These are phyloP conservation scores for Myotis vivesi DNA, from an alignment of 2,797 vertebrate species.

Conservation along the genomic window DNA sequence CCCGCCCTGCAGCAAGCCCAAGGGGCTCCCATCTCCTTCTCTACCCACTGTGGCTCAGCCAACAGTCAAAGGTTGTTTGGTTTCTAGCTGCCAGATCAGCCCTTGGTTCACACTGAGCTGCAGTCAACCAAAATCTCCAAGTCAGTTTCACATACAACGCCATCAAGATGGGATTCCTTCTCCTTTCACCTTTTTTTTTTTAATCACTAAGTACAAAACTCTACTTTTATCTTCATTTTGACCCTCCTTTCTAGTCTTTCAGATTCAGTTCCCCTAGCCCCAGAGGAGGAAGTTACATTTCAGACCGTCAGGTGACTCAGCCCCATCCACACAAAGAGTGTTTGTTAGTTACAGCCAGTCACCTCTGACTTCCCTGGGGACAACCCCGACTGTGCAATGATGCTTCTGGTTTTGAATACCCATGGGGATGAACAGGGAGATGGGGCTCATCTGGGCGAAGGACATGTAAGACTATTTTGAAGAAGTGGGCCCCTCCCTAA, in stretches of 20 bases:
- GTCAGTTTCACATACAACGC: neutral
- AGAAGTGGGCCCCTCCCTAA: neutral
- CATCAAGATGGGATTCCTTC: neutral
- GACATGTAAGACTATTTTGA: neutral
- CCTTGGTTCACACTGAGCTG: neutral
- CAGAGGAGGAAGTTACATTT: constrained; percentile 45
- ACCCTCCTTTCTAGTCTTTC: constrained; percentile 13
- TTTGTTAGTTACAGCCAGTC: constrained; percentile 26
- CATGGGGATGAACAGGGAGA: neutral
- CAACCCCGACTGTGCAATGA: neutral
- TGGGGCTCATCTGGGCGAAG: neutral
- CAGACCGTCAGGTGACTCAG: constrained; percentile 48
- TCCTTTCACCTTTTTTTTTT: neutral
- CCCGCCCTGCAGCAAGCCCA: neutral
- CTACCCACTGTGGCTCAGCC: neutral
- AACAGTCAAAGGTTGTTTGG: no score
- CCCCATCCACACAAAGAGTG: constrained; percentile 6
- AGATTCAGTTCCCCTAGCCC: neutral
- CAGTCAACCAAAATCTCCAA: neutral
- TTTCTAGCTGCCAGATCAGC: neutral
- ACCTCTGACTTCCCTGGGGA: neutral
- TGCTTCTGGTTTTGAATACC: neutral
- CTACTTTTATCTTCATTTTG: constrained; percentile 23
- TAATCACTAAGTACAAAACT: neutral
- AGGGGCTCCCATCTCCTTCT: neutral